Conservation (phyloP, 2,113 vertebrate species). For the Machaerirhynchus nigripectus region DNA sequence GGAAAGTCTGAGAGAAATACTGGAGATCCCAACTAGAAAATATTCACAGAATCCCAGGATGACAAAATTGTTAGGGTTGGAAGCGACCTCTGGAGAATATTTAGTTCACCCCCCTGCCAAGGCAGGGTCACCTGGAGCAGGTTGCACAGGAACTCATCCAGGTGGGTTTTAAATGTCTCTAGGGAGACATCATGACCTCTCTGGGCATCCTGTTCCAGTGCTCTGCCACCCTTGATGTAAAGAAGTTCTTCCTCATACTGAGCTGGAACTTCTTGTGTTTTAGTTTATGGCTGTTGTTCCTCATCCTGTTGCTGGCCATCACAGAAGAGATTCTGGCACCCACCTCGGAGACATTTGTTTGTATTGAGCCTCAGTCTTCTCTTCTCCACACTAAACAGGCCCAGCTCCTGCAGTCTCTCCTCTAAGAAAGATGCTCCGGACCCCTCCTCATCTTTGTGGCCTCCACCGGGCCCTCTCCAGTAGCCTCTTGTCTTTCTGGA, state of each 20-base stretch:
- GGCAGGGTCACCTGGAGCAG: neutral
- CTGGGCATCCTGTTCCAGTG: neutral
- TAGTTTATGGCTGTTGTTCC: neutral
- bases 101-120: neutral
- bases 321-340: neutral
- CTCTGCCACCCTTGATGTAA: neutral
- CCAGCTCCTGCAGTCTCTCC: neutral
- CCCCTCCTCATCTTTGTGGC: neutral
- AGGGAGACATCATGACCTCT: neutral
- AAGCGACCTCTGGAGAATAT: neutral
- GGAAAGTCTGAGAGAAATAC: neutral
- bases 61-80: neutral
- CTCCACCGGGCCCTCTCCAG: neutral
- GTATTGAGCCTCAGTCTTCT: neutral
- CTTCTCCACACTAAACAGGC: neutral
- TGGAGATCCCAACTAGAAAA: neutral
- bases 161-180: neutral
- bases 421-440: neutral
- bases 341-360: neutral
- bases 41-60: neutral
- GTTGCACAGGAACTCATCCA: neutral
- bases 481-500: neutral
- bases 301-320: accelerated
- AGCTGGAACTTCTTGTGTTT: neutral
- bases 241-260: neutral